Base-by-base conservation (phyloP, 2,113 vertebrate genomes). In the Nerophis lumbriciformis region DNA sequence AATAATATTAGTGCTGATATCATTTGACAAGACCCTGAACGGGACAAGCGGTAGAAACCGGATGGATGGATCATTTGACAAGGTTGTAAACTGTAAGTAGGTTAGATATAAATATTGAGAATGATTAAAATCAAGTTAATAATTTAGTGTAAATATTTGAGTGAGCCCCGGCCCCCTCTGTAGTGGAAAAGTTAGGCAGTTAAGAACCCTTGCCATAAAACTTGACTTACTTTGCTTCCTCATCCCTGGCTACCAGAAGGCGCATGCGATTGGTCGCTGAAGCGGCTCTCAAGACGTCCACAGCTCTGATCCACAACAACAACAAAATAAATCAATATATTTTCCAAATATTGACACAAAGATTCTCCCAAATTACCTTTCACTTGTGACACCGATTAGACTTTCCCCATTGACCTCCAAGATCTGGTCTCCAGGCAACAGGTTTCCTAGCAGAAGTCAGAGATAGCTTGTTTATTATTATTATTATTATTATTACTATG, bases 361-460 rank as follows among this genome's bases (percentile, higher is more conserved):
- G 15, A 16, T 7, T 42, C 65, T 0, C 58, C 0, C 45, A 12
- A 8, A 14, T 59, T 90, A 96, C 94, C 93, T 93, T 65, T 96
- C 94, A 0, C 91, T 95, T 7, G 94, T 94, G 44, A 94, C 91
- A 57, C 94, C 93, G 38, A 93, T 86, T 49, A 96, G 71, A 72
- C 89, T 92, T 48, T 94, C 93, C 36, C 94, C 94, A 0, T 96
- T 95, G 66, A 95, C 94, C 75, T 96, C 94, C 80, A 96, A 75
- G 79, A 96, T 95, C 86, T 95, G 94, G 83, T 95, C 94, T 58
- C 94, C 94, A 50, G 94, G 87, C 77, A 93, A 82, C 53, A 96
- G 88, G 70, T 92, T 91, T 19, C 94, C 94, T 96, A 68, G 48
- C 19, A 71, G 36, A 36, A n/a, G 49, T 47, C 14, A 72, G 45